Conservation (phyloP, 2,113 vertebrate species). For the Typhlomys cinereus region DNA sequence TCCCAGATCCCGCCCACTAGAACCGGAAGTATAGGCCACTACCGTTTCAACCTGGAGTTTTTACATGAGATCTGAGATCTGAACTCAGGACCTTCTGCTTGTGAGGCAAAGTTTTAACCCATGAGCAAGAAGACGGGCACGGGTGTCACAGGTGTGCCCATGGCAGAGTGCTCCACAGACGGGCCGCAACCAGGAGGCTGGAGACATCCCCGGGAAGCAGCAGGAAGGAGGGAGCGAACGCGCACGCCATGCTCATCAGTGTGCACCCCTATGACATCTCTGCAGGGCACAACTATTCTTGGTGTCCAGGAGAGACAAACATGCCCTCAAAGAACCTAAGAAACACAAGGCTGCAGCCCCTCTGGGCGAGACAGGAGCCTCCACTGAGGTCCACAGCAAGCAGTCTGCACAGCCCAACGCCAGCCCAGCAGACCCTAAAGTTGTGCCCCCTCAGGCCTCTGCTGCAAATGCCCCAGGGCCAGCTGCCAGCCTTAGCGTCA, state of each 20-base stretch:
- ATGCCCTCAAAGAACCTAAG: background rate
- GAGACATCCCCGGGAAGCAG: background rate
- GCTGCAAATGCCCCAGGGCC: background rate
- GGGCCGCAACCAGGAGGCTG: background rate
- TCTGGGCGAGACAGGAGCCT: background rate
- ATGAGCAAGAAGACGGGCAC: background rate
- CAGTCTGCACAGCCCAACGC: background rate
- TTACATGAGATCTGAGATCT: no score
- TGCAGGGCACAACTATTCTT: background rate
- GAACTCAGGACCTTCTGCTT: no score
- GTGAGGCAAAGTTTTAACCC: no score
- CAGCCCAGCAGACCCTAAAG: background rate
- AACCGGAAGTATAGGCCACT: no score
- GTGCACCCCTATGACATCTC: rapidly evolving
- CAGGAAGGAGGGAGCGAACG: background rate
- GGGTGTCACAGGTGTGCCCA: background rate
- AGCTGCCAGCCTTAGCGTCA: background rate
- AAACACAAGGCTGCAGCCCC: background rate
- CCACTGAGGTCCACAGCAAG: background rate
- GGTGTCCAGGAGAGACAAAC: no score
- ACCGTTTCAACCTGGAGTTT: no score
- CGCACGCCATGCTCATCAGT: background rate
- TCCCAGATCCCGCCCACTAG: no score
- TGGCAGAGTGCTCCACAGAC: background rate
- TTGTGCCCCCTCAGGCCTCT: background rate